A percentile compares a stretch with the other conserved stretches of the same genome.
These are phyloP conservation scores for Smutsia gigantea DNA, from an alignment of 2,797 vertebrate genomes.

Conservation along the genomic window DNA sequence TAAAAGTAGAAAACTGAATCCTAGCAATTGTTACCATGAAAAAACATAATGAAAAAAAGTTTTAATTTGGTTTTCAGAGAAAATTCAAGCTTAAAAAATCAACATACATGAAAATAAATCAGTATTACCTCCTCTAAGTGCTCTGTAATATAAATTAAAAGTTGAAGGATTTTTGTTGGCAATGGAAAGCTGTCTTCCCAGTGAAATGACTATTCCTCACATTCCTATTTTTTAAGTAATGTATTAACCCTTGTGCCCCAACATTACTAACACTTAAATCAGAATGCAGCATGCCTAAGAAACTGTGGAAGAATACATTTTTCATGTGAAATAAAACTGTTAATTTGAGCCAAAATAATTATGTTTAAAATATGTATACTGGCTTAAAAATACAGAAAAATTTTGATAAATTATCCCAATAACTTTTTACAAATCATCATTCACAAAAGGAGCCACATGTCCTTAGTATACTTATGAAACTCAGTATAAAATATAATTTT, in stretches of 20 bases:
- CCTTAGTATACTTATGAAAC: neutral
- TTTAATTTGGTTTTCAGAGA: neutral
- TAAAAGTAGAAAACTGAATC: neutral
- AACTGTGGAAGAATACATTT: neutral
- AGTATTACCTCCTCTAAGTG: neutral
- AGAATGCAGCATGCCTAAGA: neutral
- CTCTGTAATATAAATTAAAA: neutral
- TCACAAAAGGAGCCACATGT: neutral
- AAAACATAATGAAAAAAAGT: neutral
- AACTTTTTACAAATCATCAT: neutral
- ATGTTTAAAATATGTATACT: neutral
- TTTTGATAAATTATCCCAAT: neutral
- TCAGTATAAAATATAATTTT: neutral
- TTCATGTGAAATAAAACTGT: neutral
- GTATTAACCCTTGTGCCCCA: neutral
- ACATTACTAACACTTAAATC: neutral
- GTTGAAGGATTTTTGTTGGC: neutral
- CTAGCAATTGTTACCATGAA: neutral
- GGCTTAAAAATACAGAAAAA: slow-evolving; percentile 29
- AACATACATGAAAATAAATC: neutral
- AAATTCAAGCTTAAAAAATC: neutral
- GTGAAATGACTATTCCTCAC: neutral
- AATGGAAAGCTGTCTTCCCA: neutral
- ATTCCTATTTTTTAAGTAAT: slow-evolving; percentile 17
- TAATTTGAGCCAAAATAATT: neutral